Evolutionary conservation across 2,888 invertebrate genomes (phyloP).

Genomic region (Drosophila multiciliata): DNA sequence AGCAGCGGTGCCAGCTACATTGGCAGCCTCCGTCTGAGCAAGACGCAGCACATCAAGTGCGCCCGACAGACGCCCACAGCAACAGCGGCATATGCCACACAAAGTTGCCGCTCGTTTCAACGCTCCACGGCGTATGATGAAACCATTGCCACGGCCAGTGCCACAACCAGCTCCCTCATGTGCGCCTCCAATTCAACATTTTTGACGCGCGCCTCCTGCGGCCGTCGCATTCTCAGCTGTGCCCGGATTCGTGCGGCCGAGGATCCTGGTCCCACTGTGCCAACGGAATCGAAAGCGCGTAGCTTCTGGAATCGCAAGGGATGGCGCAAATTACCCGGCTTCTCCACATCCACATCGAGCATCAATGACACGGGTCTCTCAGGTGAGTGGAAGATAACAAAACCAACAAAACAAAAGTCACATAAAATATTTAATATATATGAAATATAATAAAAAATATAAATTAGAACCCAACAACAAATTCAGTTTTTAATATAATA

Average conservation of each 20-base stretch:
- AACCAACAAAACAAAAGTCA: background rate
- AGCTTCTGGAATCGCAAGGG: constrained; percentile 91
- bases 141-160: constrained; percentile 17
- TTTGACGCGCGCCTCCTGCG: constrained; percentile 85
- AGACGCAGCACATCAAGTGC: constrained; percentile 82
- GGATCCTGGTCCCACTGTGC: constrained; percentile 83
- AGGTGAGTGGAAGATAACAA: constrained; percentile 86
- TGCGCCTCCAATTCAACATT: constrained; percentile 58
- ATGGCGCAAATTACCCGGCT: constrained; percentile 91
- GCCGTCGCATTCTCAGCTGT: constrained; percentile 83
- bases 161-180: background rate
- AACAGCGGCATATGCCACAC: constrained; percentile 77
- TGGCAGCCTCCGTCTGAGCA: constrained; percentile 87
- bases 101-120: constrained; percentile 84
- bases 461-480: background rate
- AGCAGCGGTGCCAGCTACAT: constrained; percentile 93
- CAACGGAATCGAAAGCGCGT: constrained; percentile 83
- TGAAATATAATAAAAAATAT: no score
- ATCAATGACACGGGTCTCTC: constrained; percentile 88
- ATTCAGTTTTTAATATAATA: background rate
- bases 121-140: constrained; percentile 61
- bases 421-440: background rate
- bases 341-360: constrained; percentile 90
- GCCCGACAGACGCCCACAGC: constrained; percentile 67
- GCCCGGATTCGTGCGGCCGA: constrained; percentile 86